phyloP scores from a whole-genome alignment of 2,797 vertebrate genomes.

The Phyllotis vaccarum region DNA sequence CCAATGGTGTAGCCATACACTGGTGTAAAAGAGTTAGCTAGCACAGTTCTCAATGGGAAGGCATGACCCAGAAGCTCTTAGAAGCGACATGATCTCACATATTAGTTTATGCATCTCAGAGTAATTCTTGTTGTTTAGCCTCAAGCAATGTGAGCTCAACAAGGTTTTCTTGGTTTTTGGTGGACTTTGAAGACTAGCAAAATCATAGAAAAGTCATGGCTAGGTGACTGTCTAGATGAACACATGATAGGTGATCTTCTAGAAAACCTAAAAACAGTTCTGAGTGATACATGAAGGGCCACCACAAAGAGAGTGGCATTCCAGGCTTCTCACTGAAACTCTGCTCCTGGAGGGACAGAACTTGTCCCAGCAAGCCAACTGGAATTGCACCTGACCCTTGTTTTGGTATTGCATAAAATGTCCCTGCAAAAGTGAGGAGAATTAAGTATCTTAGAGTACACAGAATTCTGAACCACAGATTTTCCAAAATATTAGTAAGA shows the following conservation, averaged over 20 bases:
- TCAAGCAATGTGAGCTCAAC: background rate
- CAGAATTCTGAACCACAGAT: background rate
- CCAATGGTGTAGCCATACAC: fast-evolving
- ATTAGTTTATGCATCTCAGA: background rate
- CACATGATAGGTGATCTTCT: background rate
- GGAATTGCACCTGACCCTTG: background rate
- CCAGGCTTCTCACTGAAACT: background rate
- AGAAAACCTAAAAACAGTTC: background rate
- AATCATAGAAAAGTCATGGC: background rate
- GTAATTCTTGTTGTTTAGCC: background rate
- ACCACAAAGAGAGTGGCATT: background rate
- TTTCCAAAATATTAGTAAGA: constrained; percentile 16
- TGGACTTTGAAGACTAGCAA: background rate
- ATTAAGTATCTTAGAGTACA: background rate
- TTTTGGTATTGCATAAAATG: background rate
- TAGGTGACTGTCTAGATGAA: background rate
- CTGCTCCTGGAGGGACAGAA: too few relatives aligned
- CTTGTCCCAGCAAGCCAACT: too few relatives aligned
- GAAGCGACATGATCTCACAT: too few relatives aligned
- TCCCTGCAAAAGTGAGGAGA: background rate
- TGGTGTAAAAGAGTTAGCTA: fast-evolving
- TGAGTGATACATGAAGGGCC: background rate
- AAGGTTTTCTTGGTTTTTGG: background rate
- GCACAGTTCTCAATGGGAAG: background rate
- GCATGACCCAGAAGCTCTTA: background rate